Evolutionary conservation across 1,140 invertebrate species (phyloP), one percentile per base, ranked within the genome.

Genomic region (Atta colombica): DNA sequence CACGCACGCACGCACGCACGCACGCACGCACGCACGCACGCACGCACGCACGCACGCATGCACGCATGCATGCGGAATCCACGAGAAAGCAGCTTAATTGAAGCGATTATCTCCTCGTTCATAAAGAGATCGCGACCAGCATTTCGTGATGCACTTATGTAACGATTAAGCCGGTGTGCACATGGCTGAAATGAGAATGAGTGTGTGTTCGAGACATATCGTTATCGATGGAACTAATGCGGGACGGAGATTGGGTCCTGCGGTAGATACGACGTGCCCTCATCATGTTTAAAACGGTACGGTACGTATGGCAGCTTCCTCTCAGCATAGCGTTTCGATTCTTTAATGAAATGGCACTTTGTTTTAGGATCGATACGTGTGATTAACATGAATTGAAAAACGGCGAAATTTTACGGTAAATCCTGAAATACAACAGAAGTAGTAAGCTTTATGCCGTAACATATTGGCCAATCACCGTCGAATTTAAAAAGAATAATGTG

Each of bases 221-320:
- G 81, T 90, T 91, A 87, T 89, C 86, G 90, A 88, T 88, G 82
- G 80, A 91, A 86, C 74, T 89, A 91, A 91, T 91, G 90, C 89
- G 89, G 90, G 89, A 90, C 72, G 66, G 89, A 90, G 87, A 88
- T 88, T 87, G 66, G 72, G 55, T 60, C 72, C 39, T 60, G 65
- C 45, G 55, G 31, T 86, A 84, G 69, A 89, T 86, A 77, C 21
- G 66, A 69, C 55, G 58, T 89, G 39, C 88, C 68, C 75, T 77
- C 82, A 25, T 89, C 74, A 21, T 53, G 58, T 82, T 84, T 58
- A 25, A 60, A 65, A 25, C 58, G 25, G 21, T 2, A 12, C 21
- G 21, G 39, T n/a, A 60, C 51, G 69, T 39, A 53, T 18, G 35
- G n/a, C 5, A 6, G 25, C 3, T 53, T 21, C 28, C 35, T 63